Evolutionary conservation across 2,113 vertebrate species (phyloP).

Genomic region (Notothenia rossii): DNA sequence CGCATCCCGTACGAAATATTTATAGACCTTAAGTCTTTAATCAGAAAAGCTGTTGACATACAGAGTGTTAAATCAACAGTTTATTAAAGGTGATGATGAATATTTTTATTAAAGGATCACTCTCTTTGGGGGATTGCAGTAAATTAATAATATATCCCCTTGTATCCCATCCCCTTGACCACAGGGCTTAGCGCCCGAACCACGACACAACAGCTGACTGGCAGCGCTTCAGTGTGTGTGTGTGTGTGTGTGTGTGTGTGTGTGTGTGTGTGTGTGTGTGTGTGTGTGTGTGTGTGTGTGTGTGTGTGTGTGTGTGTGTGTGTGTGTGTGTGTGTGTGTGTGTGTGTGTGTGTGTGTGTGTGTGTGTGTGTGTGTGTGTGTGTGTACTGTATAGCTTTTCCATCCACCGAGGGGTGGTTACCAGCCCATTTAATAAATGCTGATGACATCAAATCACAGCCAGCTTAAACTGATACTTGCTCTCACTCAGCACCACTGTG

Average conservation of each 20-base stretch:
- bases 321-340: background rate
- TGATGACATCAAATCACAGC: too few species aligned
- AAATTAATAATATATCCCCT: constrained; percentile 66
- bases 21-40: constrained; percentile 10
- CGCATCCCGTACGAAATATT: too few species aligned
- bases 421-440: too few species aligned
- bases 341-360: constrained; percentile 9
- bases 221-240: background rate
- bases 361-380: background rate
- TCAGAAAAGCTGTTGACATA: constrained; percentile 42
- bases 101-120: constrained; percentile 63
- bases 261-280: constrained; percentile 1
- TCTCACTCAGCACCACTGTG: too few species aligned
- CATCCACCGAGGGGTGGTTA: too few species aligned
- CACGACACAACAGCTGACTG: constrained; percentile 62
- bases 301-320: constrained; percentile 2
- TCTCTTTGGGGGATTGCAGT: constrained; percentile 50
- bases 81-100: constrained; percentile 58
- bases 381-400: too few species aligned
- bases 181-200: constrained; percentile 62
- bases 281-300: background rate
- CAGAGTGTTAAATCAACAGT: constrained; percentile 49
- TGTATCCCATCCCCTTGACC: constrained; percentile 55
- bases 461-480: too few species aligned
- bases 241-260: constrained; percentile 1